Evolutionary conservation across 2,888 invertebrate species (phyloP).

Genomic region (Archips crataeganus): DNA sequence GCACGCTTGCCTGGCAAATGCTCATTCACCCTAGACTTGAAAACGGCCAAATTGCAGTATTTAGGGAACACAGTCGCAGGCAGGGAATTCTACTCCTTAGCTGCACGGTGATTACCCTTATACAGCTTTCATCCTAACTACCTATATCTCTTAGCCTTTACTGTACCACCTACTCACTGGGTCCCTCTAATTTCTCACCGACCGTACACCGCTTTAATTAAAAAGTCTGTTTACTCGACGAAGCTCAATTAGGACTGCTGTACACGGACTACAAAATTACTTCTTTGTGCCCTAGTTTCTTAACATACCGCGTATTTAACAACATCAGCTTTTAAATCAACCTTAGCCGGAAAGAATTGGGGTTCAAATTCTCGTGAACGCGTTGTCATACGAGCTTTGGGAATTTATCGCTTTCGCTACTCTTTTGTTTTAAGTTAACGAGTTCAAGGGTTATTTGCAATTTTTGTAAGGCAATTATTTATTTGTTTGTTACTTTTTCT

Average conservation of each 20-base stretch:
- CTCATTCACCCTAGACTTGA: no score
- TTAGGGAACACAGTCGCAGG: no score
- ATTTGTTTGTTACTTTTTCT: not conserved
- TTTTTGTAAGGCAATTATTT: not conserved
- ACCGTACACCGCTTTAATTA: not conserved
- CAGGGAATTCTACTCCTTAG: no score
- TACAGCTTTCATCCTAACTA: no score
- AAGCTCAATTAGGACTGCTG: not conserved
- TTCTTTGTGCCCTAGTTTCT: slow-evolving; percentile 1
- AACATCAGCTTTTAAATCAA: not conserved
- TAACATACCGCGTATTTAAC: not conserved
- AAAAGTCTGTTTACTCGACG: slow-evolving; percentile 10
- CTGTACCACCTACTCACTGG: not conserved
- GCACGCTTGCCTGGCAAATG: no score
- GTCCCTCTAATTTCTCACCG: not conserved
- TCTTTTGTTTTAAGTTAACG: not conserved
- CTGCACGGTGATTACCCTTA: no score
- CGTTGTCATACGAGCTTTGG: not conserved
- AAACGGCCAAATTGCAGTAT: no score
- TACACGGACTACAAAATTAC: not conserved
- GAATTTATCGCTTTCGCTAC: not conserved
- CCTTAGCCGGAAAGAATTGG: not conserved
- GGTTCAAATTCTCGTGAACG: not conserved
- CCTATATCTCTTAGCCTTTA: not conserved
- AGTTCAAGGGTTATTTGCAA: slow-evolving; percentile 1